Evolutionary conservation across 2,797 vertebrate species (phyloP).

Genomic region (Pelobates cultripes): DNA sequence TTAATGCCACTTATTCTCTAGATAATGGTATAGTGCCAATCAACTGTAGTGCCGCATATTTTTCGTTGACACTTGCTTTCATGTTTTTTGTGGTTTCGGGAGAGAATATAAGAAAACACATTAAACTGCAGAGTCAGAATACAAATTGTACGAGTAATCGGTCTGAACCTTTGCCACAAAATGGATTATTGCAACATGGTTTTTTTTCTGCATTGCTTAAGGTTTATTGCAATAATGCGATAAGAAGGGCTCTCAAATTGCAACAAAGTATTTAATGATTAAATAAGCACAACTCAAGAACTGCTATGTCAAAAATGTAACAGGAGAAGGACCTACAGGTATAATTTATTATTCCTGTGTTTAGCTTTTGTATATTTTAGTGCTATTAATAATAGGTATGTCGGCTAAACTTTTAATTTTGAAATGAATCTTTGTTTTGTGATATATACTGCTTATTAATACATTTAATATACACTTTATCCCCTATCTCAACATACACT

Average conservation of each 20-base stretch:
- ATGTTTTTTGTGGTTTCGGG: not conserved
- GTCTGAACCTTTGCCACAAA: conserved; percentile 33
- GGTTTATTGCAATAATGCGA: conserved; percentile 60
- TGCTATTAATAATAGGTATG: no score
- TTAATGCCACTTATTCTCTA: conserved; percentile 10
- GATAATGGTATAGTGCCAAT: conserved; percentile 18
- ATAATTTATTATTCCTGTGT: no score
- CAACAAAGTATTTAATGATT: conserved; percentile 45
- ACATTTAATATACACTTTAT: no score
- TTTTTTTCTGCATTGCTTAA: conserved; percentile 56
- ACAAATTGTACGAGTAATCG: conserved; percentile 54
- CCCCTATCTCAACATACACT: no score
- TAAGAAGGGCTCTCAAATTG: conserved; percentile 55
- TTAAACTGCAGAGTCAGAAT: conserved; percentile 38
- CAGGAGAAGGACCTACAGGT: not conserved
- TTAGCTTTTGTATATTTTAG: no score
- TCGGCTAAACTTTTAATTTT: no score
- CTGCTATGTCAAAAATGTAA: conserved; percentile 28
- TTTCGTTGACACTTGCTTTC: conserved; percentile 23
- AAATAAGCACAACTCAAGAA: conserved; percentile 31
- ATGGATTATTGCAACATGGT: conserved; percentile 35
- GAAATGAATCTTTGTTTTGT: no score
- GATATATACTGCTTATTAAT: no score
- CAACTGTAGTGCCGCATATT: conserved; percentile 10
- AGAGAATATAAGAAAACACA: conserved; percentile 22